phyloP scores from a whole-genome alignment of 1,140 invertebrate genomes.

The Pseudomyrmex pallidus region DNA sequence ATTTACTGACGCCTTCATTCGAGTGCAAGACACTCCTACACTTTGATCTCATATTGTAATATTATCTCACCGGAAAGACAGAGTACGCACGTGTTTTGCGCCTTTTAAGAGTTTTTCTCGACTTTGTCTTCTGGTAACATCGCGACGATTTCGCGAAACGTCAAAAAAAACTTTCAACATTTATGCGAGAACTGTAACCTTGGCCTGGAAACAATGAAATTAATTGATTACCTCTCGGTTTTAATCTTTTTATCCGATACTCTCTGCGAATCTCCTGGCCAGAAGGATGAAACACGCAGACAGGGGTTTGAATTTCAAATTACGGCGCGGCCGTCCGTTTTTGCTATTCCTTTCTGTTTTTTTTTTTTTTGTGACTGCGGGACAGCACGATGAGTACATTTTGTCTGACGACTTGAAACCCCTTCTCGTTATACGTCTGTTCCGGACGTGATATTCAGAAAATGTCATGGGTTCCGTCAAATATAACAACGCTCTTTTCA shows the following conservation, averaged over 20 bases:
- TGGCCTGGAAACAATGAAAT: constrained; percentile 62
- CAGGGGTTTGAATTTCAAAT: constrained; percentile 67
- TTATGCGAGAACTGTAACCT: constrained; percentile 31
- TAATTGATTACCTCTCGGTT: constrained; percentile 46
- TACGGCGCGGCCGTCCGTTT: neutral
- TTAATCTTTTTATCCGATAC: constrained; percentile 33
- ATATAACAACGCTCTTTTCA: constrained; percentile 27
- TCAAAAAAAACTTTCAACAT: neutral
- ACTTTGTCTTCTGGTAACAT: neutral
- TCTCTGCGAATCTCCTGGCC: constrained; percentile 31
- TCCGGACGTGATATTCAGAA: neutral
- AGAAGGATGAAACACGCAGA: constrained; percentile 15
- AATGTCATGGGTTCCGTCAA: constrained; percentile 30
- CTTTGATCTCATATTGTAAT: neutral
- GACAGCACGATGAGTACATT: constrained; percentile 41
- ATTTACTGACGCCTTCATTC: constrained; percentile 29
- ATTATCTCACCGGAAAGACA: neutral
- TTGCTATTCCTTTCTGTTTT: neutral
- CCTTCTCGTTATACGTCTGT: constrained; percentile 28
- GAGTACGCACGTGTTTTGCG: neutral
- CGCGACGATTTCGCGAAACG: neutral
- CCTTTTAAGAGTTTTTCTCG: constrained; percentile 62
- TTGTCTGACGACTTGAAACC: constrained; percentile 27
- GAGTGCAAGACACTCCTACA: neutral
- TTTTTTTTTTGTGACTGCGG: constrained; percentile 21